Evolutionary conservation across 2,797 vertebrate species (phyloP), one percentile per base, ranked within the genome.

Genomic region (Coregonus sp.): DNA sequence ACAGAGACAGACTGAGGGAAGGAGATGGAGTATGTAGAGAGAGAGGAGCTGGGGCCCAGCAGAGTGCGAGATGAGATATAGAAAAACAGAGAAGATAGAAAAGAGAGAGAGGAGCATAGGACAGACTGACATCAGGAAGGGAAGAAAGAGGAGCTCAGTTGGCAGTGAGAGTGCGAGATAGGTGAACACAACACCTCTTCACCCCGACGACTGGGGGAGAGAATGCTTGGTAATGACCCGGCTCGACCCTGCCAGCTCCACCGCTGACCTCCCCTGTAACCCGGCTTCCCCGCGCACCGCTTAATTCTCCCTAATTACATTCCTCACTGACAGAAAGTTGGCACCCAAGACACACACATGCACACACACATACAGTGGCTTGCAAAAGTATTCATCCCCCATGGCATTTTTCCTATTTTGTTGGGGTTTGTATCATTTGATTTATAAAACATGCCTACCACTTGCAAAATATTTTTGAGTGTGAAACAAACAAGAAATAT

Each of bases 281-380:
- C 93, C 93, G 93, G 9, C 59, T 63, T 20, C 11, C 20, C 9
- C 4, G 59, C 6, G 1, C 92, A 90, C 93, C 88, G 93, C 94
- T 96, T 96, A 96, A 96, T 96, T 96, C 94, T 94, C 94, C 94
- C 94, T 97, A 97, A 97, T 97, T 97, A 96, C 96, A 97, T 97
- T 98, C 96, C 93, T 82, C 86, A 95, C 93, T 96, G 96, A 96
- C 96, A 97, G 95, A 95, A 96, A 95, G 93, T 96, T 97, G 96
- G 96, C 95, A 91, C 89, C 65, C 80, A 90, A 86, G 85, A 89
- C 93, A 91, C 92, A 85, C 59, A 73, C 59, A 20, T 3, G 1
- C 86, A n/a, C 54, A 59, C 15, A 54, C 52, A 54, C 86, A 89
- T 93, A 25, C 25, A 25, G 25, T 25, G 25, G 25, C 25, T 25